Base-by-base conservation (phyloP, 2,888 invertebrate genomes). In the Amiota communis region DNA sequence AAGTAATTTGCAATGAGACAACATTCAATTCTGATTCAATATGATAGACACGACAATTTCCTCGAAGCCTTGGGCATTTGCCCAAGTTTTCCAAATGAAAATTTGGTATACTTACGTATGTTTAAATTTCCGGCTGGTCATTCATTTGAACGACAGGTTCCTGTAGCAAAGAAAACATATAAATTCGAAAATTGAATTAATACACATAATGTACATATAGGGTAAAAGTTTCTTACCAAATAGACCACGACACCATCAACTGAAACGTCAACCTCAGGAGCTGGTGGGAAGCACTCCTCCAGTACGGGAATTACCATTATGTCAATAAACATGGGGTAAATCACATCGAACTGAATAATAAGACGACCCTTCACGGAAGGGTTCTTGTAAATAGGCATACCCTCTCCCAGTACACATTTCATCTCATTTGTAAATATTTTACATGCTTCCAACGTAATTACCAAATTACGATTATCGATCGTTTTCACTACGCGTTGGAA, bases 341-440 rank as follows among this genome's bases (percentile, higher is more conserved):
- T 94, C 70, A 99, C 97, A 86, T 93, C 91, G 90, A 98, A 99
- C 88, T 97, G 96, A 77, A 99, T 94, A 78, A 98, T 95, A 71
- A 99, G 93, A 83, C 95, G 94, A 71, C 93, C 94, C 86, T 96
- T 97, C 84, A 97, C 97, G 88, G 97, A 96, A 53, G 98, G 98
- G 91, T 97, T 97, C 89, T 96, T 95, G 90, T 96, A 96, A 86
- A 94, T 93, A 0, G 99, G 99, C 98, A 99, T 99, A 80, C 99
- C 99, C 91, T 99, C 99, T 81, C 94, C 94, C 85, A 95, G 87
- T 72, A 99, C 92, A 88, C 95, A 96, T 89, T 97, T 98, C 53
- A 97, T 96, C 74, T 94, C 95, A 88, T 97, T 96, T 88, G 97
- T 96, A 69, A 96, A 94, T 0, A 99, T 95, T 89, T 98, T 97